Percentiles rank a stretch among this genome's conserved stretches.
Conservation (phyloP, 2,113 vertebrate species). For the Misgurnus mizolepis region DNA sequence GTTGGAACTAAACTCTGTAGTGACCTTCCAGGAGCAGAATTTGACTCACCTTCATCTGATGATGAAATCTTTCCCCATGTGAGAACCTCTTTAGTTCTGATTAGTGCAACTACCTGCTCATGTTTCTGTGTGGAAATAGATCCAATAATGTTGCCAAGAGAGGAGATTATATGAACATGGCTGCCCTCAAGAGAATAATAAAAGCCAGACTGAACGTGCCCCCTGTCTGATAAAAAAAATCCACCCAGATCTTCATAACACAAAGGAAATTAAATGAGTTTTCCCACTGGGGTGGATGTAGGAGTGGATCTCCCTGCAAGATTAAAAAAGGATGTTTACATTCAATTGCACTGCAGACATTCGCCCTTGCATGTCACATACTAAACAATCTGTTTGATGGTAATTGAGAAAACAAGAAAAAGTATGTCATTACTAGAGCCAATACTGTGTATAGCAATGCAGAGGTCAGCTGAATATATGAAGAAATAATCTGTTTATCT, state of each 20-base stretch:
- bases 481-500: too few species aligned
- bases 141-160: neutral
- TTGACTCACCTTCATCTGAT: too few species aligned
- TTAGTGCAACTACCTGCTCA: neutral
- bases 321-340: constrained; percentile 66
- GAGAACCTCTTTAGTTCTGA: neutral
- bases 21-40: too few species aligned
- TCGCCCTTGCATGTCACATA: constrained; percentile 17
- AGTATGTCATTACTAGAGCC: neutral
- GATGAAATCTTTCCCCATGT: neutral
- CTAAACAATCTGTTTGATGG: constrained; percentile 42
- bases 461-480: neutral
- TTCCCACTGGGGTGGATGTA: constrained; percentile 67
- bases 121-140: neutral
- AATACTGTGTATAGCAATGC: neutral
- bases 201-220: constrained; percentile 62
- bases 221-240: constrained; percentile 68
- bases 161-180: constrained; percentile 65
- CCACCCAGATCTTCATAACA: constrained; percentile 66
- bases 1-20: too few species aligned
- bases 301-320: constrained; percentile 41
- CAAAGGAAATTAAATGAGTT: constrained; percentile 70
- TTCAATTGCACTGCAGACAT: constrained; percentile 59
- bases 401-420: neutral
- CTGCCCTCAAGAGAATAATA: constrained; percentile 70